These are phyloP conservation scores for Thymelicus sylvestris DNA, from an alignment of 2,888 invertebrate genomes.

Conservation along the genomic window DNA sequence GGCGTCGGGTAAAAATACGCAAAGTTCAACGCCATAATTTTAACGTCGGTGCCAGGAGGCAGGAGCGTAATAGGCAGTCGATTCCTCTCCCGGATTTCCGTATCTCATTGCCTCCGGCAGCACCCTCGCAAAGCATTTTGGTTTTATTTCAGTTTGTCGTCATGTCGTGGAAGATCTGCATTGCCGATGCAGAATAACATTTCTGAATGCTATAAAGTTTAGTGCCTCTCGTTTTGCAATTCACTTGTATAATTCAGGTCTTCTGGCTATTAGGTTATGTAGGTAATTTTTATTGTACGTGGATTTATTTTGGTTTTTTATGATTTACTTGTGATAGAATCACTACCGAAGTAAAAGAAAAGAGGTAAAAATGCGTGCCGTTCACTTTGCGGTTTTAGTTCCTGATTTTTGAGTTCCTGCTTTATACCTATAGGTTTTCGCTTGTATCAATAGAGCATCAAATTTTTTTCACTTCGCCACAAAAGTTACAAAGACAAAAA, in stretches of 20 bases:
- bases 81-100: conserved; percentile 16
- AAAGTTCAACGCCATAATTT: conserved; percentile 15
- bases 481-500: no score
- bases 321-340: no score
- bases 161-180: conserved; percentile 21
- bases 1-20: conserved; percentile 13
- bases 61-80: conserved; percentile 23
- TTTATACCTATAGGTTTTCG: no score
- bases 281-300: not conserved
- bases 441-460: no score
- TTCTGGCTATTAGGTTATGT: not conserved
- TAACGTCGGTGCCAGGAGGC: conserved; percentile 31
- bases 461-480: no score
- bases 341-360: no score
- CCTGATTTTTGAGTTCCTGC: no score
- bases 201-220: conserved; percentile 8
- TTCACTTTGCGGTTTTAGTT: no score
- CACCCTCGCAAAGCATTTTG: conserved; percentile 9
- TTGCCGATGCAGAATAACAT: conserved; percentile 22
- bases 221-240: conserved; percentile 6
- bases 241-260: not conserved
- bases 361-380: no score
- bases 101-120: conserved; percentile 32
- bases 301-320: not conserved
- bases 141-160: no score